Evolutionary conservation across 1,140 invertebrate genomes (phyloP).

Genomic region (Plutomurus gul): DNA sequence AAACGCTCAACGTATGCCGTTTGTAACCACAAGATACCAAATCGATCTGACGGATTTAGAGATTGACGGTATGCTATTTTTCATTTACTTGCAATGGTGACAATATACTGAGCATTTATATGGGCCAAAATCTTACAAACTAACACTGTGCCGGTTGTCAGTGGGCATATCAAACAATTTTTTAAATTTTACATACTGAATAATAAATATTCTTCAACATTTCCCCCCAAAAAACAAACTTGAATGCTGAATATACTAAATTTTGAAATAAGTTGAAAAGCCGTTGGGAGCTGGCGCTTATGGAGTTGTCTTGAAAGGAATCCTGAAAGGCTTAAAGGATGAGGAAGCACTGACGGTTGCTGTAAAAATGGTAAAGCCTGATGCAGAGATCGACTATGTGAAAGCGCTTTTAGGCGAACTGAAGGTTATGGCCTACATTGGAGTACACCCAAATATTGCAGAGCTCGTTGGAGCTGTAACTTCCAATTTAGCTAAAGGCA

Average conservation of each 20-base stretch:
- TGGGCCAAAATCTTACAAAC: no score
- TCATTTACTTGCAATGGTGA: no score
- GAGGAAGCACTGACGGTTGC: not conserved
- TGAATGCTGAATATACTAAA: no score
- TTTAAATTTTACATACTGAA: no score
- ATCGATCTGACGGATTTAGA: not conserved
- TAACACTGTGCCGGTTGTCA: no score
- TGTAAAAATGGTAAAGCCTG: conserved; percentile 32
- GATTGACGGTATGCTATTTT: not conserved
- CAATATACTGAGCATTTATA: no score
- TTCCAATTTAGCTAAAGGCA: not conserved
- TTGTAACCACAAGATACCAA: not conserved
- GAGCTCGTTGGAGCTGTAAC: conserved; percentile 30
- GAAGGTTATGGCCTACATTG: conserved; percentile 36
- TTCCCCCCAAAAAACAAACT: no score
- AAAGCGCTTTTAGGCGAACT: conserved; percentile 28
- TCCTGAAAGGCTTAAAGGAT: not conserved
- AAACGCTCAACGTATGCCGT: not conserved
- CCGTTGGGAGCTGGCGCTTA: not conserved
- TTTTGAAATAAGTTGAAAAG: no score
- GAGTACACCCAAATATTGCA: conserved; percentile 12
- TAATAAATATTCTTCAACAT: no score
- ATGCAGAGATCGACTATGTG: conserved; percentile 14
- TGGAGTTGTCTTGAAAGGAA: not conserved
- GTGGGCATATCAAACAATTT: no score